phyloP scores from a whole-genome alignment of 2,797 vertebrate genomes.

The Loriculus beryllinus region DNA sequence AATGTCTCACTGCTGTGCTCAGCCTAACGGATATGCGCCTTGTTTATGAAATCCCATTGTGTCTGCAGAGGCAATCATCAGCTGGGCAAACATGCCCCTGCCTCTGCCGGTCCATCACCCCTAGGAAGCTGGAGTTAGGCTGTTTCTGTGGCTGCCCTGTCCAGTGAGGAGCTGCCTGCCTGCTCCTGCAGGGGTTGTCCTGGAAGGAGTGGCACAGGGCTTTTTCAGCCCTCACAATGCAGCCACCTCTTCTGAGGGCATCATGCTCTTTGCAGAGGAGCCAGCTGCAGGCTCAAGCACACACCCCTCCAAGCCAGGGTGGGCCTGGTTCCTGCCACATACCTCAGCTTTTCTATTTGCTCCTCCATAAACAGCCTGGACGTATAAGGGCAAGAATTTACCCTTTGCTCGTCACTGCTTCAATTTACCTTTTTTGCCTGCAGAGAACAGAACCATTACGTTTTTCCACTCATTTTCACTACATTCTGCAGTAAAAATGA shows the following conservation, averaged over 20 bases:
- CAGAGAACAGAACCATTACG: not conserved
- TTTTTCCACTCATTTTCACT: not conserved
- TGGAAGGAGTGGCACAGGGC: not conserved
- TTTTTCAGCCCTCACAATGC: rapidly evolving
- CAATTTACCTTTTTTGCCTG: not conserved
- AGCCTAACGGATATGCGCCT: not conserved
- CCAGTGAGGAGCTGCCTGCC: not conserved
- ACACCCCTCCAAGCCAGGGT: not conserved
- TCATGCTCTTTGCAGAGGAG: not conserved
- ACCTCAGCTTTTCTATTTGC: not conserved
- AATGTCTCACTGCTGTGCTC: not conserved
- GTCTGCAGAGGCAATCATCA: not conserved
- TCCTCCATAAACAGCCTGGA: not conserved
- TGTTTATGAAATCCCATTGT: not conserved
- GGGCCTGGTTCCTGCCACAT: not conserved
- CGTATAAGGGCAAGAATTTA: not conserved
- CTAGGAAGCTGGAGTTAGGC: not conserved
- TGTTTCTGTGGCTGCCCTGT: not conserved
- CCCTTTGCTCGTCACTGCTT: not conserved
- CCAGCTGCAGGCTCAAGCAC: not conserved
- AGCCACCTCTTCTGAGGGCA: not conserved
- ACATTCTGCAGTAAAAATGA: not conserved
- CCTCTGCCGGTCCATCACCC: not conserved
- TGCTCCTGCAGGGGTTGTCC: not conserved
- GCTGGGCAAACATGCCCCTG: not conserved